Conservation (phyloP, 2,113 vertebrate species). For the Gulo gulo region DNA sequence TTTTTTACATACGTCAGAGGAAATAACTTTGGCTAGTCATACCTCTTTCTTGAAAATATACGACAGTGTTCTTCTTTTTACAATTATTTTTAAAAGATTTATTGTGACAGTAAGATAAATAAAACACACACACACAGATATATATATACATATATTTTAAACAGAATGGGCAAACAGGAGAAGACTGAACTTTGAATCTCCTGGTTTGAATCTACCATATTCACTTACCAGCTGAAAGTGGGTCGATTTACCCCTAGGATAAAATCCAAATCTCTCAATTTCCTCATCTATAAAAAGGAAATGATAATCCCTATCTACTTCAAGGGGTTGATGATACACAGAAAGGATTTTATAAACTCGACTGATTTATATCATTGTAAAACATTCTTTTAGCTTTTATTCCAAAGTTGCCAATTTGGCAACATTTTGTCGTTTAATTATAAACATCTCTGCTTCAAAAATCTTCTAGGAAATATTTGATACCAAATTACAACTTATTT, state of each 20-base stretch:
- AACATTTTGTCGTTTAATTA: slow-evolving; percentile 46
- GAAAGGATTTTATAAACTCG: slow-evolving; percentile 23
- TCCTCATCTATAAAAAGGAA: neutral
- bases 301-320: neutral
- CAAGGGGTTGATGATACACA: neutral
- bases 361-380: neutral
- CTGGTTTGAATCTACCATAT: neutral
- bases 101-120: neutral
- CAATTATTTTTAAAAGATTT: slow-evolving; percentile 5
- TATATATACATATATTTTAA: neutral
- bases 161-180: neutral
- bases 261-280: neutral
- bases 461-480: slow-evolving; percentile 32
- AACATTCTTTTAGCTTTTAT: slow-evolving; percentile 31
- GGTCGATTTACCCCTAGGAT: neutral
- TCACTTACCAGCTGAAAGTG: neutral
- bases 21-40: neutral
- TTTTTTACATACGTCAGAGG: neutral
- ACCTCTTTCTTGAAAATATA: slow-evolving; percentile 27
- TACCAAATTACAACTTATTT: slow-evolving; percentile 41
- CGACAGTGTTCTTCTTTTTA: neutral
- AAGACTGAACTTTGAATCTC: neutral
- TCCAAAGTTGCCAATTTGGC: slow-evolving; percentile 49
- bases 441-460: slow-evolving; percentile 51
- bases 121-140: neutral